Conservation (phyloP, 1,140 invertebrate genomes). For the Spodoptera litura region DNA sequence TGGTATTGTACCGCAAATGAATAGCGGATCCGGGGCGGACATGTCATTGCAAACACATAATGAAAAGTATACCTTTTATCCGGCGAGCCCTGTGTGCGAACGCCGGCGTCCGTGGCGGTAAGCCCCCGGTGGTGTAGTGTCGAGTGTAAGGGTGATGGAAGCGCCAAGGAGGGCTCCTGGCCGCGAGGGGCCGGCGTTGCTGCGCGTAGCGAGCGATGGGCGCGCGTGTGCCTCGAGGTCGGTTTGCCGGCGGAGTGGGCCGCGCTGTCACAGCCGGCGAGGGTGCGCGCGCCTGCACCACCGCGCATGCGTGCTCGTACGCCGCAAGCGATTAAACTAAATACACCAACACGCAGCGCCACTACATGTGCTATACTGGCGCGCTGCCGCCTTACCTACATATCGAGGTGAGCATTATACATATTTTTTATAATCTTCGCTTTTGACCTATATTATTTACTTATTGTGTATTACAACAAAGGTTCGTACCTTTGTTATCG, state of each 20-base stretch:
- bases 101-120: conserved; percentile 75
- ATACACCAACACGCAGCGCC: conserved; percentile 49
- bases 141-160: conserved; percentile 66
- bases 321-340: conserved; percentile 68
- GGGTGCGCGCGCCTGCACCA: conserved; percentile 77
- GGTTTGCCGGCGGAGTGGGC: conserved; percentile 80
- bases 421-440: conserved; percentile 44
- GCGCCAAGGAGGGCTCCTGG: conserved; percentile 80
- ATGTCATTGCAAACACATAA: conserved; percentile 60
- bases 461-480: conserved; percentile 10
- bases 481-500: conserved; percentile 1
- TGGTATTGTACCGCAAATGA: conserved; percentile 60
- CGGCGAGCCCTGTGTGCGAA: conserved; percentile 76
- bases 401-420: conserved; percentile 57
- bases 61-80: conserved; percentile 74
- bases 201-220: conserved; percentile 74
- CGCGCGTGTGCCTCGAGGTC: conserved; percentile 77
- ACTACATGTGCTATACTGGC: conserved; percentile 47
- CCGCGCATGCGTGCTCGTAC: conserved; percentile 69
- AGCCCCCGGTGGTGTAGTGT: conserved; percentile 65
- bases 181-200: conserved; percentile 81
- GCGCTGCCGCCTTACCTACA: conserved; percentile 51
- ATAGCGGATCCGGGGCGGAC: conserved; percentile 63
- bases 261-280: conserved; percentile 63
- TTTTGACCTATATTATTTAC: conserved; percentile 38